Percentiles rank a stretch among this genome's conserved stretches.
Evolutionary conservation across 2,113 vertebrate species (phyloP).

Genomic region (Spea bombifrons): DNA sequence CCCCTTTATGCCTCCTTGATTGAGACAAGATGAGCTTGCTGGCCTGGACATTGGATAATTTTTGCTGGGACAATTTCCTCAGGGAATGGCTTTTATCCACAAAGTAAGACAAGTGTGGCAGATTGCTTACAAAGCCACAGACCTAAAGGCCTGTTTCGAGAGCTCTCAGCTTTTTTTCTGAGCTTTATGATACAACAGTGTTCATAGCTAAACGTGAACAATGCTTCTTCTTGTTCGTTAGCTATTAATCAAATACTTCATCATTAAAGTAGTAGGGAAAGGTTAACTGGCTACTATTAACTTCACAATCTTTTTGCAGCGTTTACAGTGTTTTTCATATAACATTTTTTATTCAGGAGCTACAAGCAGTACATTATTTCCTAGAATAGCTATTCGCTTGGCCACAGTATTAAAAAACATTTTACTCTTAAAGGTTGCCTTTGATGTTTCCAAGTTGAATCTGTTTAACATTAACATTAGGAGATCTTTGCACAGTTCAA

Average conservation of each 20-base stretch:
- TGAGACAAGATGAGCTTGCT: constrained; percentile 55
- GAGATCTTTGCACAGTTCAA: not conserved
- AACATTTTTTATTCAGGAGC: constrained; percentile 23
- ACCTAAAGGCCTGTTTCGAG: constrained; percentile 44
- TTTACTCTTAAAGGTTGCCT: constrained; percentile 21
- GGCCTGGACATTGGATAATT: constrained; percentile 56
- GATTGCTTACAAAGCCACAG: constrained; percentile 53
- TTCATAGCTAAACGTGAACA: constrained; percentile 39
- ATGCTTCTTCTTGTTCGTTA: constrained; percentile 19
- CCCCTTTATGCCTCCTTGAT: constrained; percentile 54
- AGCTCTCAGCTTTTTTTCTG: constrained; percentile 32
- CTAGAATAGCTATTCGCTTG: not conserved
- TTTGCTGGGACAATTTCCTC: constrained; percentile 57
- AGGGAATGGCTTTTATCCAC: constrained; percentile 57
- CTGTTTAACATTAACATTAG: constrained; percentile 7
- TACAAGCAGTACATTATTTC: not conserved
- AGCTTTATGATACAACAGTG: constrained; percentile 20
- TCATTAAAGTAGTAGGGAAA: constrained; percentile 36
- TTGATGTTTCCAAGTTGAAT: constrained; percentile 4
- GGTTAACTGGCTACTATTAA: constrained; percentile 34
- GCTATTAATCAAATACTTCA: constrained; percentile 38
- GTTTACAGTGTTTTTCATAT: constrained; percentile 22
- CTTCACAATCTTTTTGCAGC: constrained; percentile 22
- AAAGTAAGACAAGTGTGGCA: constrained; percentile 58
- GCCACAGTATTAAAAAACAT: not conserved